Base-by-base conservation (phyloP, 2,113 vertebrate species). In the Silurus glanis region DNA sequence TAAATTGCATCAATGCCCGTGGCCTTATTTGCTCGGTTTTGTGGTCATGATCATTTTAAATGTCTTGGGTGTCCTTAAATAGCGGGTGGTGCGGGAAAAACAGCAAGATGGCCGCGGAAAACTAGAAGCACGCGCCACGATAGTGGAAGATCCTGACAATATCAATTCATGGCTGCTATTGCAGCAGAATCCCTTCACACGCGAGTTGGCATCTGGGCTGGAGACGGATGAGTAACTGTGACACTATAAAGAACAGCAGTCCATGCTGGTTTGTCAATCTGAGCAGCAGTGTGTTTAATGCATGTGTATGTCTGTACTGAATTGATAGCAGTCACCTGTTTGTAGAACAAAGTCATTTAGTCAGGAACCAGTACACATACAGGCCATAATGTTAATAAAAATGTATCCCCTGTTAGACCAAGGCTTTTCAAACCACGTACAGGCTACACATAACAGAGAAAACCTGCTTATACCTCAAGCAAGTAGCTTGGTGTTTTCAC, bases 111-210 rank as follows among this genome's bases (percentile, higher is more conserved):
- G 37, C 37, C 2, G 37, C 37, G 37, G 3, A 37, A 37, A 37
- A 37, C 37, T 37, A 2, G 37, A 37, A 37, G 37, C 37, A 37
- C 37, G 37, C 2, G 37, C 37, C 37, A 37, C 37, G 37, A 37
- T 37, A 37, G 37, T 37, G 37, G 37, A 37, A 37, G 37, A 37
- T 37, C 37, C 37, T 37, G 37, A 37, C 82, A 53, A 62, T 88
- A 86, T 86, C 82, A 89, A 75, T 78, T 87, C 78, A 81, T 71
- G 83, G 62, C 85, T 86, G 28, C 67, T 86, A 53, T 80, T 47
- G 14, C 62, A 12, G 47, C 25, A 78, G n/a, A 37, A 71, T n/a
- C 17, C 25, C 23, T 69, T 66, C 13, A 19, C 6, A 28, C 16
- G 61, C 28, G 56, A 19, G 55, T 6, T 87, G 81, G 16, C 21